Base-by-base conservation (phyloP, 2,888 invertebrate species). In the Branchellion lobata region DNA sequence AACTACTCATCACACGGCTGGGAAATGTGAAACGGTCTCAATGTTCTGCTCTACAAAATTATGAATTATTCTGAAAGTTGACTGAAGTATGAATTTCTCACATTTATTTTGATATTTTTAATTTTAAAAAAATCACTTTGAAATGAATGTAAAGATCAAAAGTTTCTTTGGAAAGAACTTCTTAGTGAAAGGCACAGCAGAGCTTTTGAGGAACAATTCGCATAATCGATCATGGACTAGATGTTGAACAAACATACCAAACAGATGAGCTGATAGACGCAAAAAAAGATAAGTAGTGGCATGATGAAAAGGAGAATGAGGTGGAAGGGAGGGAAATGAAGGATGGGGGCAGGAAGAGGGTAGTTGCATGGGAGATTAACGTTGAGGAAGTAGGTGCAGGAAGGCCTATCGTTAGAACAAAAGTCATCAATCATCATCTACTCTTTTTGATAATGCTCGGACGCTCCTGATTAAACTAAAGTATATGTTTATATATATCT, bases 371-470 rank as follows among this genome's bases (percentile, higher is more conserved):
- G 40, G 40, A 40, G 14, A 40, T 40, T 14, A 14, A 14, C 14
- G 40, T 40, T 14, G 40, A 40, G 40, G 40, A 40, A 40, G 40
- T 40, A 40, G 40, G 40, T 40, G 40, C 40, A 40, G 40, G 40
- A 14, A 14, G 8, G 40, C 5, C 8, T 40, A 40, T 40, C 40
- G 61, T 57, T n/a, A n/a, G n/a, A 57, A 57, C 61, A 57, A 57
- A 57, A 57, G 61, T 14, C 61, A 57, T 57, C 61, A 24, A 57
- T 57, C 61, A 57, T 57, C 61, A 24, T 57, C 24, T 5, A 18
- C 61, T 57, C 61, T 57, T 57, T 57, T 57, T 57, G 61, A 57
- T 57, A 57, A 18, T 57, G 61, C 61, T 57, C 61, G 61, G 61
- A 57, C 61, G 61, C 61, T 57, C 61, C 24, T 57, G 61, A 57